A percentile compares a stretch with the other conserved stretches of the same genome.
These are phyloP conservation scores for Struthio camelus DNA, from an alignment of 2,113 vertebrate species.

Conservation along the genomic window DNA sequence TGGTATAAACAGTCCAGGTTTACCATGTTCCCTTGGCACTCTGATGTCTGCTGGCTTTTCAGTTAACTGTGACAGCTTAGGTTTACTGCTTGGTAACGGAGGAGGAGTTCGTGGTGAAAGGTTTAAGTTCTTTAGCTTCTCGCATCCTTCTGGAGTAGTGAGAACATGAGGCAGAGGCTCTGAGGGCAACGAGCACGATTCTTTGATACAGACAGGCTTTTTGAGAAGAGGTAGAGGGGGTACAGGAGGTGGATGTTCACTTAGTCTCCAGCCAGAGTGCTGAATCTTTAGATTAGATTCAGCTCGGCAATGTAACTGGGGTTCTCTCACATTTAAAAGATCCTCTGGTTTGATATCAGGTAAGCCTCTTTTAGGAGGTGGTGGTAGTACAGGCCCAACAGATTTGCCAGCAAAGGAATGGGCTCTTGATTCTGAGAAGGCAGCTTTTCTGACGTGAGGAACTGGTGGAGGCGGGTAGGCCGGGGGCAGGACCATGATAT, in stretches of 20 bases:
- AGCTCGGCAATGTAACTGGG: not conserved
- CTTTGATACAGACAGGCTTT: slow-evolving; percentile 40
- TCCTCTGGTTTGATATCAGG: slow-evolving; percentile 47
- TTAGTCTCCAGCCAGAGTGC: not conserved
- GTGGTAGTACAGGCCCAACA: slow-evolving; percentile 43
- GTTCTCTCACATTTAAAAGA: slow-evolving; percentile 18
- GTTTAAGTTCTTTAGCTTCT: slow-evolving; percentile 72
- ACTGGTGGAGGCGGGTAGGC: slow-evolving; percentile 90
- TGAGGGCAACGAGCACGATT: not conserved
- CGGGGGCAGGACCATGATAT: slow-evolving; percentile 80
- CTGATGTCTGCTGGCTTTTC: slow-evolving; percentile 53
- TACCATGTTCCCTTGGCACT: slow-evolving; percentile 2
- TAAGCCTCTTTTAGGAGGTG: slow-evolving; percentile 70
- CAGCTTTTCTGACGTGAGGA: slow-evolving; percentile 70
- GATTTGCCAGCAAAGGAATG: slow-evolving; percentile 67
- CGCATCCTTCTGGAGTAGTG: slow-evolving; percentile 48
- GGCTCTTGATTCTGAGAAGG: slow-evolving; percentile 22
- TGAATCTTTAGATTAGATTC: slow-evolving; percentile 30
- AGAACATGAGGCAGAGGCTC: slow-evolving; percentile 23
- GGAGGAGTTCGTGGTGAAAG: slow-evolving; percentile 61
- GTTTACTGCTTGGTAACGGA: slow-evolving; percentile 69
- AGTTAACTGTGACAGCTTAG: slow-evolving; percentile 10
- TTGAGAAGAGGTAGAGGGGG: slow-evolving; percentile 39
- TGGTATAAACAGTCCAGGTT: slow-evolving; percentile 58
- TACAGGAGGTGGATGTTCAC: not conserved